Evolutionary conservation across 2,797 vertebrate species (phyloP), one percentile per base, ranked within the genome.

Genomic region (Sandelia bainsii): DNA sequence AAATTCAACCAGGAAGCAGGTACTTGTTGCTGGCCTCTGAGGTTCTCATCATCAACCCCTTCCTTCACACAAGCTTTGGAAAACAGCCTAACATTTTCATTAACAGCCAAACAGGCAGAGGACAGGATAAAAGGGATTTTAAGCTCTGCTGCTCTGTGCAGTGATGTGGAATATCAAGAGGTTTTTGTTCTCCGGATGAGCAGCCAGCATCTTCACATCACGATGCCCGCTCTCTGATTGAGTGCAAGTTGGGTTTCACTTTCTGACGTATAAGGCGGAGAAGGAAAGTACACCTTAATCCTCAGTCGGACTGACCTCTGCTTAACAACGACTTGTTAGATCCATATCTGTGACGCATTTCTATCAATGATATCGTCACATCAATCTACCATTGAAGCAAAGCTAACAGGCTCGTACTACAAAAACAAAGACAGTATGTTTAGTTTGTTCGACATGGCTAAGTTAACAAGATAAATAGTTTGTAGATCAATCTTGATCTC

Each of bases 1-100:
- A 86, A 89, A 90, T 89, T 73, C 61, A 65, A 57, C 65, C 84
- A 82, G 82, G 83, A 84, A 79, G 77, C 69, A 65, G 75, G 72
- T 51, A 80, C 72, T 79, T 70, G 71, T 65, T 25, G 23, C 44
- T 68, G 69, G 25, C 68, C 72, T 69, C 60, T 11, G 37, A 79
- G 52, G 52, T 62, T 67, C 60, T 80, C 57, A 73, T 83, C 62
- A 74, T 64, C 62, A 62, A 44, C 59, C 60, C 27, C 46, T 49
- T 45, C 42, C 40, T 53, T 50, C 54, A 52, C 53, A 40, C 32
- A 0, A 51, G 52, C 62, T 70, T 29, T 50, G 19, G 27, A 73
- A 59, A 68, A 44, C 25, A 59, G 66, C 51, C 23, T 66, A 58
- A 23, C 48, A 67, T 76, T 75, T 72, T 62, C 54, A 85, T 84